Conservation (phyloP, 2,113 vertebrate species). For the Chiloscyllium plagiosum region DNA sequence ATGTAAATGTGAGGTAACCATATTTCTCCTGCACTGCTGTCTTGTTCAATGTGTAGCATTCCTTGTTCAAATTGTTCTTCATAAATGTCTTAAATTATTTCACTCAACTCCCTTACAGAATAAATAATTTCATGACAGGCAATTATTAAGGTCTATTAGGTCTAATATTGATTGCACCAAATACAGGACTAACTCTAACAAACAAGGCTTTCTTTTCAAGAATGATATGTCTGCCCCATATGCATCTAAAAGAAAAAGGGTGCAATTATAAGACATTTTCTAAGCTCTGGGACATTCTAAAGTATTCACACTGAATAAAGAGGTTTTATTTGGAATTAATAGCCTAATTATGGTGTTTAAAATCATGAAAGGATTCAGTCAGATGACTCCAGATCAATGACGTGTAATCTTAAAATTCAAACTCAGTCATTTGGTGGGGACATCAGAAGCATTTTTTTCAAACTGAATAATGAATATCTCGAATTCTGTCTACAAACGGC, state of each 20-base stretch:
- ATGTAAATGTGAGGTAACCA: neutral
- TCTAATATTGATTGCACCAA: neutral
- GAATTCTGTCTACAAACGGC: neutral
- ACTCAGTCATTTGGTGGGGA: neutral
- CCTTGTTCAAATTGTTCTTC: neutral
- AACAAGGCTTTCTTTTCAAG: neutral
- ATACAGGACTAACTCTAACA: neutral
- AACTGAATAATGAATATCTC: neutral
- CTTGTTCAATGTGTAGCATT: neutral
- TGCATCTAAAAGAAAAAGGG: neutral
- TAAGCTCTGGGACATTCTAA: neutral
- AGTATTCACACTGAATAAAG: neutral
- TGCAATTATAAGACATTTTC: neutral
- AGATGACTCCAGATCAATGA: neutral
- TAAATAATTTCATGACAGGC: neutral
- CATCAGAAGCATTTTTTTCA: neutral
- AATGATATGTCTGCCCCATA: neutral
- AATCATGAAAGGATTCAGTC: neutral
- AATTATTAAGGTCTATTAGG: neutral
- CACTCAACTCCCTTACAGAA: neutral
- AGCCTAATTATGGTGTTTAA: neutral
- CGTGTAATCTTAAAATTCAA: neutral
- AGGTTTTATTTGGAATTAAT: neutral
- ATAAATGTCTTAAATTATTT: neutral
- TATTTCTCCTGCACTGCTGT: neutral